Conservation (phyloP, 2,888 invertebrate species). For the Chloroclysta siterata region DNA sequence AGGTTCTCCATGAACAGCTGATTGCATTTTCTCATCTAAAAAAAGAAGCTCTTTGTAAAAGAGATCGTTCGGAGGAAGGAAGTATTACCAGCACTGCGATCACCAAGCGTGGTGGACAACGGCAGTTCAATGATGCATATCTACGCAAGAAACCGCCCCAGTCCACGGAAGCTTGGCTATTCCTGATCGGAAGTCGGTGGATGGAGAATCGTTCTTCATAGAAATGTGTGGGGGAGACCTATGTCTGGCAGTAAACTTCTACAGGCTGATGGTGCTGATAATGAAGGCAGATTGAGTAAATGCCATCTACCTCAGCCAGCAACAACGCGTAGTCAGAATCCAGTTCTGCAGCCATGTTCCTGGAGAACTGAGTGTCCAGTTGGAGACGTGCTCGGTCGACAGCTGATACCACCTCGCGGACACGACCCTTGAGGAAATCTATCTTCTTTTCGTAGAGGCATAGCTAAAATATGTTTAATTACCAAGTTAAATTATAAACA, state of each 20-base stretch:
- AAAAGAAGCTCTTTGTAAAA: background rate
- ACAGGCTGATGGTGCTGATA: too few species aligned
- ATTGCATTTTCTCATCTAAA: conserved; percentile 73
- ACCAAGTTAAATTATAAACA: too few species aligned
- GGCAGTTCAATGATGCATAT: too few species aligned
- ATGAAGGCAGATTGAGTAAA: background rate
- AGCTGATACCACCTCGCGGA: conserved; percentile 57
- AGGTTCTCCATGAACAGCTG: conserved; percentile 70
- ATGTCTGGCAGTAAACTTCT: background rate
- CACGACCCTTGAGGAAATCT: conserved; percentile 51
- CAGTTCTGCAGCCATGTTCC: conserved; percentile 52
- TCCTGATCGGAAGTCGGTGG: too few species aligned
- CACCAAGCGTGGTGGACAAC: too few species aligned
- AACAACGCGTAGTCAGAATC: conserved; percentile 62
- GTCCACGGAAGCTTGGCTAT: too few species aligned
- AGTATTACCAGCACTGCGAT: too few species aligned
- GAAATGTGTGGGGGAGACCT: too few species aligned
- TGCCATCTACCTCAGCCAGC: conserved; percentile 60
- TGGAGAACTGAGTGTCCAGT: conserved; percentile 58
- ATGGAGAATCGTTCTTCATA: too few species aligned
- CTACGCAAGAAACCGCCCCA: too few species aligned
- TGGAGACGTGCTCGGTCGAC: conserved; percentile 60
- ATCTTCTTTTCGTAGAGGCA: conserved; percentile 54
- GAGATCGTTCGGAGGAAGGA: too few species aligned
- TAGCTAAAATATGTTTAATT: conserved; percentile 22